A percentile compares a stretch with the other conserved stretches of the same genome.
phyloP scores from a whole-genome alignment of 2,888 invertebrate genomes.

The Druceiella hillmani region DNA sequence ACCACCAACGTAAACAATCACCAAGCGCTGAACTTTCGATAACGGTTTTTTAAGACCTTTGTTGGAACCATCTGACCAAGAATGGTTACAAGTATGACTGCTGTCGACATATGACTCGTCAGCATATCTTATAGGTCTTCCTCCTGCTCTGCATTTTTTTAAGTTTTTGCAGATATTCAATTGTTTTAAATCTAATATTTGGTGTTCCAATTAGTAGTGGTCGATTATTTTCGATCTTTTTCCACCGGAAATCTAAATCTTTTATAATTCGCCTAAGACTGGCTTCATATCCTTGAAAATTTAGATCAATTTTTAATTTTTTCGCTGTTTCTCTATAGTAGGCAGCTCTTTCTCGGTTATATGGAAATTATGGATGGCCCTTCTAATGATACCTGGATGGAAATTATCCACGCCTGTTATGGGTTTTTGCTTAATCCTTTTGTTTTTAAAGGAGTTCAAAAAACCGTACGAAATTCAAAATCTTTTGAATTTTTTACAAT shows the following conservation, averaged over 20 bases:
- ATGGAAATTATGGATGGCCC: conserved; percentile 6
- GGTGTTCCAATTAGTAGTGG: conserved; percentile 1
- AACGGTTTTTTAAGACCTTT: conserved; percentile 15
- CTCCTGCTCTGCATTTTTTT: conserved; percentile 1
- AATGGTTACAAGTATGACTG: not conserved
- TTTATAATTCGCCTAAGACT: not conserved
- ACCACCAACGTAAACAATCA: conserved; percentile 3
- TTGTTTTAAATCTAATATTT: conserved; percentile 4
- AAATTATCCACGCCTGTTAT: too few species aligned
- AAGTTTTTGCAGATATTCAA: conserved; percentile 2
- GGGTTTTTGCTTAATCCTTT: too few species aligned
- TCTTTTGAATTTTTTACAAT: too few species aligned
- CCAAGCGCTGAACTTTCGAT: conserved; percentile 18
- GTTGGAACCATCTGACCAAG: conserved; percentile 2
- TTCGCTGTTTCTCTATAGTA: not conserved
- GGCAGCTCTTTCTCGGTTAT: conserved; percentile 2
- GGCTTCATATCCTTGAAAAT: conserved; percentile 3
- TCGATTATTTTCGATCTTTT: conserved; percentile 3
- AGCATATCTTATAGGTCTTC: conserved; percentile 5
- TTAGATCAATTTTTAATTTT: not conserved
- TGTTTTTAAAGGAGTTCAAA: too few species aligned
- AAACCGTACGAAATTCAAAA: too few species aligned
- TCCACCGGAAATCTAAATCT: conserved; percentile 4
- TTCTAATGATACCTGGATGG: too few species aligned
- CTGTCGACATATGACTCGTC: conserved; percentile 8